Conservation (phyloP, 2,113 vertebrate genomes). For the Chiloscyllium plagiosum region DNA sequence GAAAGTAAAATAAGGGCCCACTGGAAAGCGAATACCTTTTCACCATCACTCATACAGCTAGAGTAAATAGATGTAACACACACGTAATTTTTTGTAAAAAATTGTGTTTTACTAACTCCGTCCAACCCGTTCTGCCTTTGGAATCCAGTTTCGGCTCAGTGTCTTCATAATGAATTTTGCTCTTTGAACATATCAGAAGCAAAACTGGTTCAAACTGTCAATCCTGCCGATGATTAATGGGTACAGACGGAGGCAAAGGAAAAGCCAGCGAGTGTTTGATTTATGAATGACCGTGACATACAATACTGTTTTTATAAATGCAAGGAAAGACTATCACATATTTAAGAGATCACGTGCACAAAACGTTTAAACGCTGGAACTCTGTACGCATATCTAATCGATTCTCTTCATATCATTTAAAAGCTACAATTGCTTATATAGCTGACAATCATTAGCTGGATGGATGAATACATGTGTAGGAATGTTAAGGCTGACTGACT, state of each 20-base stretch:
- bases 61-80: not conserved
- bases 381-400: slow-evolving; percentile 36
- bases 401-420: slow-evolving; percentile 36
- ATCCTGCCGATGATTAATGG: slow-evolving; percentile 11
- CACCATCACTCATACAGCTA: not conserved
- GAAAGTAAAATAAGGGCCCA: not conserved
- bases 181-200: slow-evolving; percentile 6
- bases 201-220: not conserved
- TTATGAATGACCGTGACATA: slow-evolving; percentile 34
- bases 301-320: slow-evolving; percentile 37
- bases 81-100: no score
- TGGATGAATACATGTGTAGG: slow-evolving; percentile 34
- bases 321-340: slow-evolving; percentile 32
- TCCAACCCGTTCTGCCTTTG: not conserved
- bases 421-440: slow-evolving; percentile 35
- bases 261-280: slow-evolving; percentile 21
- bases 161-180: not conserved
- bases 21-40: not conserved
- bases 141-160: not conserved
- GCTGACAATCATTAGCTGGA: slow-evolving; percentile 36
- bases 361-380: slow-evolving; percentile 33
- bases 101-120: not conserved
- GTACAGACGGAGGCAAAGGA: not conserved
- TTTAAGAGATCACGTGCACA: slow-evolving; percentile 28
- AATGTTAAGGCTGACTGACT: slow-evolving; percentile 35